These are phyloP conservation scores for Chaetodon auriga DNA, from an alignment of 2,113 vertebrate species.

Conservation along the genomic window DNA sequence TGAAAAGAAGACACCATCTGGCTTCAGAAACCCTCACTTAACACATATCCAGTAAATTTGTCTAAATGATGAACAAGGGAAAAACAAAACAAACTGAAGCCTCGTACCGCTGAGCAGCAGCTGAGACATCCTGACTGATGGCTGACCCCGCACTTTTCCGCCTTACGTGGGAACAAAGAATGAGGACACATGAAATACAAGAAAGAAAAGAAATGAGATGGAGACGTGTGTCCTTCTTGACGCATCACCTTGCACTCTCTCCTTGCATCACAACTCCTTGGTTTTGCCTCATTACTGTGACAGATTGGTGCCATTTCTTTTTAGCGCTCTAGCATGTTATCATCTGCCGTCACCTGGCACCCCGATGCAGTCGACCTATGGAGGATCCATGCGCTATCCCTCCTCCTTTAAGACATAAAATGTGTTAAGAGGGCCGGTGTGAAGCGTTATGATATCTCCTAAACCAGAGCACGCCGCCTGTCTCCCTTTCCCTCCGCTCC, in stretches of 20 bases:
- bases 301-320: not conserved
- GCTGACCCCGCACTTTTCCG: not conserved
- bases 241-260: too few species aligned
- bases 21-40: not conserved
- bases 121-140: not conserved
- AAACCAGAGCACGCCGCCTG: constrained; percentile 16
- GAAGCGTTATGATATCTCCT: not conserved
- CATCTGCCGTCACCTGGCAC: not conserved
- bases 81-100: not conserved
- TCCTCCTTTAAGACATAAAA: not conserved
- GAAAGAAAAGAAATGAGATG: not conserved
- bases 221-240: not conserved
- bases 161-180: not conserved
- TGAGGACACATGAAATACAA: not conserved
- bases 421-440: not conserved
- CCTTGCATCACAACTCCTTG: too few species aligned
- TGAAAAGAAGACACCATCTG: constrained; percentile 14
- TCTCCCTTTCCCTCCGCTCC: constrained; percentile 1
- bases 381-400: constrained; percentile 1
- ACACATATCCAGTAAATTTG: not conserved
- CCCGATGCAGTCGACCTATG: not conserved
- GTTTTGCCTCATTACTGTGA: constrained; percentile 7
- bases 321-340: not conserved
- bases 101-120: not conserved
- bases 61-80: not conserved